Base-by-base conservation (phyloP, 2,797 vertebrate species). In the Falco peregrinus region DNA sequence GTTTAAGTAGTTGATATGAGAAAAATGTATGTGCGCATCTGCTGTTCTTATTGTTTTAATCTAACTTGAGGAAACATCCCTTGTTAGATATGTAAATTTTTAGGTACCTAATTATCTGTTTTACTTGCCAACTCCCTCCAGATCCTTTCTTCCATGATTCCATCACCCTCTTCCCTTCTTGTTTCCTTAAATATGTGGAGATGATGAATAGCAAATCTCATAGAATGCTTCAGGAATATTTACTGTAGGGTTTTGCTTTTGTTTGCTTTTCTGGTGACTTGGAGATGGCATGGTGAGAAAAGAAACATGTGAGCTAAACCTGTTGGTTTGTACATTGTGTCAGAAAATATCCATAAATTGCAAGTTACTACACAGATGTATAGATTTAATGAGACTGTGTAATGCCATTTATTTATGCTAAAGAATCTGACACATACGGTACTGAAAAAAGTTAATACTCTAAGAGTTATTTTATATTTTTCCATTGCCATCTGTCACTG, bases 331-430 rank as follows among this genome's bases (percentile, higher is more conserved):
- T 97, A 96, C 96, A 97, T 91, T 95, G 95, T 97, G 94, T 97
- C 96, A 97, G 96, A 97, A 97, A 97, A 96, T 97, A 96, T 96
- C 93, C 87, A 96, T 96, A 97, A 97, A 97, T 96, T 97, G 95
- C 96, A 96, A 96, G 94, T 94, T 96, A 95, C 96, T 97, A 94
- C 97, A 97, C 96, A 97, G 97, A 97, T 97, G 97, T 97, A 97
- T 97, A 96, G 97, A 97, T 97, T 97, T 97, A 97, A 97, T 97
- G 97, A 97, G 97, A 95, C 95, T 95, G 87, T 97, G 95, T 86
- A 95, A 97, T 97, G 97, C 95, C 96, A 93, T 97, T 97, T 97
- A 96, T 97, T 97, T 97, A 97, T 97, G 96, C 96, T 97, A 97
- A 97, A 96, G 96, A 96, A 92, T 92, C 91, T 97, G 96, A 95